Evolutionary conservation across 2,888 invertebrate species (phyloP).

Genomic region (Leptinotarsa peninsularis): DNA sequence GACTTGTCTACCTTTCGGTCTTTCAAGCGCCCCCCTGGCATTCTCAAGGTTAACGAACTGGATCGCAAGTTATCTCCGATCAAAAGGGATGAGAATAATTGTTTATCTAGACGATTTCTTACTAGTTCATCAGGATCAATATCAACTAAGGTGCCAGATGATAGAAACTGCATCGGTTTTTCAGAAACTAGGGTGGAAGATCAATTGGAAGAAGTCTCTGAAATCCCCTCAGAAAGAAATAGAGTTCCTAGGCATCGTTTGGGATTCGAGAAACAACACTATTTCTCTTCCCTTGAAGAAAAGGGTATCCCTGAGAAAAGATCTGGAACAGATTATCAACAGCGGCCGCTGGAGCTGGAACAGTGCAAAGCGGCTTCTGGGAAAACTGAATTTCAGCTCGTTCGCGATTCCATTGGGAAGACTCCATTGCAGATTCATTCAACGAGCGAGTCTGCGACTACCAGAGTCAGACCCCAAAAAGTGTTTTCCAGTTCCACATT

Average conservation of each 20-base stretch:
- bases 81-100: conserved; percentile 36
- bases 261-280: conserved; percentile 33
- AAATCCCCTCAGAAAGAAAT: conserved; percentile 23
- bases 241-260: conserved; percentile 40
- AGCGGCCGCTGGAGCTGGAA: not conserved
- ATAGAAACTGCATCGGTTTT: conserved; percentile 24
- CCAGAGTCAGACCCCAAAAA: conserved; percentile 15
- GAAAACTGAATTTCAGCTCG: conserved; percentile 26
- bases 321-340: conserved; percentile 16
- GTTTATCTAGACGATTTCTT: conserved; percentile 45
- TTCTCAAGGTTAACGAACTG: conserved; percentile 41
- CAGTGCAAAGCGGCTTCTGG: conserved; percentile 16
- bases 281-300: conserved; percentile 25
- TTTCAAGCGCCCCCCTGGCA: conserved; percentile 37
- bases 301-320: conserved; percentile 13
- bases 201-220: conserved; percentile 40
- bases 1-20: conserved; percentile 45
- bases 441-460: conserved; percentile 14
- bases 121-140: conserved; percentile 30
- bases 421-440: conserved; percentile 21
- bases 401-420: conserved; percentile 30
- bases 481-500: not conserved
- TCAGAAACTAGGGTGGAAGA: conserved; percentile 36
- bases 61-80: conserved; percentile 32
- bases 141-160: conserved; percentile 16